Base-by-base conservation (phyloP, 2,113 vertebrate species). In the Nannospalax galili region DNA sequence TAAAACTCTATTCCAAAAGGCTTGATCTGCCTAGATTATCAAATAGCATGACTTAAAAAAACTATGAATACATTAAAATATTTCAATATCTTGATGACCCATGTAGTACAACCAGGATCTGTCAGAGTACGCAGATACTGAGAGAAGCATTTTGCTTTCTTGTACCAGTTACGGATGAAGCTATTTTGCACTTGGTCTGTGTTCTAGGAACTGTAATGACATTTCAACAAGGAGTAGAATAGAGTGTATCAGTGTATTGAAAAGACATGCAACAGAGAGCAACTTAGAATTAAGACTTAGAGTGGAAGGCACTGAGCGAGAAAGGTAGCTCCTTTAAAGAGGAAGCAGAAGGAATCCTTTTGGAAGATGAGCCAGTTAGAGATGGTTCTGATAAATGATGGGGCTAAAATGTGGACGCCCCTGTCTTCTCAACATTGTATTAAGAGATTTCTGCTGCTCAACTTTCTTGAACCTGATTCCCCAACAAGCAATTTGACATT, bases 401-500 rank as follows among this genome's bases (percentile, higher is more conserved):
- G 88, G 52, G 52, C 32, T 74, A 62, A 78, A 86, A 42, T 78
- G 78, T 48, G 93, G 52, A 56, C 0, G 2, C 77, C 93, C 62
- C 64, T 90, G 86, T 90, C 91, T 90, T 65, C 35, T 89, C 26
- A 26, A 80, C 37, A 94, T 96, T 72, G 70, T 52, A 80, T 92
- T 94, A 90, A 94, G 97, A n/a, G 92, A 56, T 81, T 94, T 91
- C 11, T 52, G 48, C 58, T 1, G 5, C 37, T 97, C 96, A 92
- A 89, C 89, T 95, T 88, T 95, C 32, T 42, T 28, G 60, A 93
- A 96, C 92, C 65, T 0, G 5, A 64, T 88, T 94, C 89, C 60
- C 80, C 96, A 97, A 96, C 94, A 95, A 95, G 87, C 60, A 88
- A 40, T 69, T 56, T 96, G 96, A 95, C 90, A 96, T 95, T 96